Base-by-base conservation (phyloP, 2,888 invertebrate genomes). In the Orthosia gothica region DNA sequence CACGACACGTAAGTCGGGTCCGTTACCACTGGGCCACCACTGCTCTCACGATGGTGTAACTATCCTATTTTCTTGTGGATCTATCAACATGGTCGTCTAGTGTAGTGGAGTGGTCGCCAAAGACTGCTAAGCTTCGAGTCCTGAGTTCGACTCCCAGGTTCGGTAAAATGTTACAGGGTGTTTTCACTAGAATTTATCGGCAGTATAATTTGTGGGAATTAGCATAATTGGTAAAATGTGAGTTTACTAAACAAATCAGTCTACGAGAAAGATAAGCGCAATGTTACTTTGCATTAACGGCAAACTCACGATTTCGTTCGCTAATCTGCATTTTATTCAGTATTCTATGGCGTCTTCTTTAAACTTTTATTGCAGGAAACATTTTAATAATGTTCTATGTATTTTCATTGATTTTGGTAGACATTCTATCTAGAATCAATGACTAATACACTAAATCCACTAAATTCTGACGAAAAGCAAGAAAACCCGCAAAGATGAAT, bases 401-500 rank as follows among this genome's bases (percentile, higher is more conserved):
- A 40, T 40, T 32, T 40, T 45, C 0, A 7, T 40, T 0, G n/a
- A 16, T 32, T 45, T 40, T 15, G 5, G 1, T n/a, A 47, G 13
- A 16, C n/a, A 61, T 5, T 15, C 16, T 55, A 13, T 16, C 16
- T 32, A 50, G 23, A 13, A 72, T 49, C 15, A 26, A 45, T 70
- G 79, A 79, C 32, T 54, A 40, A 40, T 40, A 4, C 20, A 11
- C 2, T 11, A n/a, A n/a, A 4, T 4, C 3, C 13, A 52, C 47
- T 18, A 13, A 79, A 40, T 18, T 40, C 20, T 18, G 4, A 26
- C 13, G 26, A 79, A 61, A 61, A 40, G 5, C 20, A 55, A 70
- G 49, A 79, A 79, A 79, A 70, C 54, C 15, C 26, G 45, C 9
- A 54, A 11, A 57, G 20, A 32, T 76, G 75, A 76, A 20, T 79